Evolutionary conservation across 1,140 invertebrate species (phyloP).

Genomic region (Drosophila tristis): DNA sequence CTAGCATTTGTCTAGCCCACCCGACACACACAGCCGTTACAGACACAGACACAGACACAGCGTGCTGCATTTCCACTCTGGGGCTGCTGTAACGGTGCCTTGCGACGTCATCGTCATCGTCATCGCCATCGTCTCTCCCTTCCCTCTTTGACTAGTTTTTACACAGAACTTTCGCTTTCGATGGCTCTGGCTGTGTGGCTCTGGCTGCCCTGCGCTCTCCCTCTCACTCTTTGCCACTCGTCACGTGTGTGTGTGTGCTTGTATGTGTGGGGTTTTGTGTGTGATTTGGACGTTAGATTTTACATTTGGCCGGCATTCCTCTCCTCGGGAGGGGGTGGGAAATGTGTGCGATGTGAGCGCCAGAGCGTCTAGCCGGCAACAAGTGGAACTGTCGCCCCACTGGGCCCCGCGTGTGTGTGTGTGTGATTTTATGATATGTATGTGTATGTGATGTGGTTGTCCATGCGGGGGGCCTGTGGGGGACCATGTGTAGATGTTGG

Average conservation of each 20-base stretch:
- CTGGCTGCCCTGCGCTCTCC: constrained; percentile 8
- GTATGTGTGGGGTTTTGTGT: constrained; percentile 11
- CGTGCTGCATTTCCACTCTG: constrained; percentile 26
- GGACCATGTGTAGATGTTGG: constrained; percentile 14
- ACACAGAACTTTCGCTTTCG: constrained; percentile 78
- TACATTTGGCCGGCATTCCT: constrained; percentile 73
- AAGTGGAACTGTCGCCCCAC: constrained; percentile 45
- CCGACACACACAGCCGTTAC: constrained; percentile 7
- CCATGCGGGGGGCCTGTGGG: background rate
- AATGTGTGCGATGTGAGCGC: constrained; percentile 48
- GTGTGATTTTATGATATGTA: constrained; percentile 1
- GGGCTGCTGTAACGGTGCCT: constrained; percentile 57
- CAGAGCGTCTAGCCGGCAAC: constrained; percentile 58
- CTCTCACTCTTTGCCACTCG: background rate
- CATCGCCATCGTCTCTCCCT: constrained; percentile 28
- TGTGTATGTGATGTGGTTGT: background rate
- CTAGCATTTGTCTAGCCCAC: constrained; percentile 73
- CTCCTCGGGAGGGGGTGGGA: constrained; percentile 12
- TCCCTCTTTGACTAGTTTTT: constrained; percentile 64
- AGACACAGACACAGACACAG: constrained; percentile 12
- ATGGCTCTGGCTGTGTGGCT: constrained; percentile 16
- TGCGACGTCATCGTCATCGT: constrained; percentile 35
- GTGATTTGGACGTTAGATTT: constrained; percentile 67
- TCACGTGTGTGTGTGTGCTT: constrained; percentile 10
- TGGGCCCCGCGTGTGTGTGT: constrained; percentile 14